Base-by-base conservation (phyloP, 64 coral and sea anemone genomes). In the Hydrozoanthus tunicans region DNA sequence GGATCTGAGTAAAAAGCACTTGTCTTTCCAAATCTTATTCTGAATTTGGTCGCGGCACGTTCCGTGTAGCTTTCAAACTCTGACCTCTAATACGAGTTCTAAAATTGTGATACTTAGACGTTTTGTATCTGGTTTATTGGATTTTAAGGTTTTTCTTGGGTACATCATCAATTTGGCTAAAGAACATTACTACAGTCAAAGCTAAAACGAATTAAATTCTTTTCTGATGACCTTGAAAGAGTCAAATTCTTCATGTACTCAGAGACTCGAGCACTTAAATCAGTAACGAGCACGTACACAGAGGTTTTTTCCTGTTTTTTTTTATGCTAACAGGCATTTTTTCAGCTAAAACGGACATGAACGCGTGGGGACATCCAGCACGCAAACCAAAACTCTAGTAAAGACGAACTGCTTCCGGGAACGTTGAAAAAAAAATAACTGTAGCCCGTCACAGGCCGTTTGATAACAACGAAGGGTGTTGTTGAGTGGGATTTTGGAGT, bases 181-280 rank as follows among this genome's bases (percentile, higher is more conserved):
- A 59, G 27, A 88, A 58, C 54, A 74, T 60, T 70, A 83, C 23
- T 88, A 6, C 66, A 5, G 56, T 51, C 81, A 85, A 85, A 70
- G 64, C 64, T 8, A 69, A 74, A 73, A 69, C 14, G 51, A 85
- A 85, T 70, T 85, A 85, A 88, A 88, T 14, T 85, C 64, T 59
- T 88, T 27, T 88, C 83, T 74, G 57, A 88, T 73, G 56, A 59
- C 84, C 84, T 88, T 25, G 69, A 86, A 86, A 86, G 12, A 86
- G 84, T 32, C 56, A 25, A 73, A 73, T 73, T 60, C 54, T 88
- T 73, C 11, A 9, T 73, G 24, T 61, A 6, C 56, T 88, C 84
- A 82, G 24, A 43, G 65, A 82, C 27, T 64, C 65, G 80, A 82
- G 80, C 27, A 53, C 61, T 82, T 64, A 11, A 85, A 85, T 54